phyloP scores from a whole-genome alignment of 2,888 invertebrate genomes.

The Odontocerum albicorne region DNA sequence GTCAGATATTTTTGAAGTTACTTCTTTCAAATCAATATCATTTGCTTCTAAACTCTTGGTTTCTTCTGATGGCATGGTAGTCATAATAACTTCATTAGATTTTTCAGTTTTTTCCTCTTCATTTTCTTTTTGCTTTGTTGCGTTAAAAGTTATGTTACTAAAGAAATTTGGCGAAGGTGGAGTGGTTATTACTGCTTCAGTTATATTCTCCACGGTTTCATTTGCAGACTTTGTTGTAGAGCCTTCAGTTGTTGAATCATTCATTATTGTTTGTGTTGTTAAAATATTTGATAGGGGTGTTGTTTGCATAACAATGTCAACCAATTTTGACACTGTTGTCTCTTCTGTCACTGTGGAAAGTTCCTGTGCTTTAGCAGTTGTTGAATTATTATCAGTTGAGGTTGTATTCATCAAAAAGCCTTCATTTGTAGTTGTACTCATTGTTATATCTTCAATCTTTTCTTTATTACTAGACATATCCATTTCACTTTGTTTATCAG shows the following conservation, averaged over 20 bases:
- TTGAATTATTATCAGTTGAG: constrained; percentile 1
- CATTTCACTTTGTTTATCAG: background rate
- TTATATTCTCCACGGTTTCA: background rate
- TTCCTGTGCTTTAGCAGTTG: background rate
- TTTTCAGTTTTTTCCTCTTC: background rate
- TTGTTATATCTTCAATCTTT: background rate
- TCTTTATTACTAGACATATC: constrained; percentile 4
- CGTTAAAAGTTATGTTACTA: background rate
- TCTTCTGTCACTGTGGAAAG: background rate
- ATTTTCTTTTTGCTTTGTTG: no score
- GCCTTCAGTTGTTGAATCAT: background rate
- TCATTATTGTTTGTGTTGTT: no score
- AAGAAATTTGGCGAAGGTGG: constrained; percentile 5
- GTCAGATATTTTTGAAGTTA: constrained; percentile 6
- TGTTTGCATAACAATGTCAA: constrained; percentile 24
- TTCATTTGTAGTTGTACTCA: background rate
- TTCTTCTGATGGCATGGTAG: constrained; percentile 4
- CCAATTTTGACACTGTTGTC: constrained; percentile 13
- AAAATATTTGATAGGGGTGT: constrained; percentile 5
- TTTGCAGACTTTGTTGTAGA: background rate
- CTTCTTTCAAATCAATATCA: constrained; percentile 10
- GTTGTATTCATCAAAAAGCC: background rate
- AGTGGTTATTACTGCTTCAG: constrained; percentile 3
- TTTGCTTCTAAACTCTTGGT: constrained; percentile 5
- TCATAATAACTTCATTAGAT: background rate